Conservation (phyloP, 1,140 invertebrate species). For the Diploscapter pachys region DNA sequence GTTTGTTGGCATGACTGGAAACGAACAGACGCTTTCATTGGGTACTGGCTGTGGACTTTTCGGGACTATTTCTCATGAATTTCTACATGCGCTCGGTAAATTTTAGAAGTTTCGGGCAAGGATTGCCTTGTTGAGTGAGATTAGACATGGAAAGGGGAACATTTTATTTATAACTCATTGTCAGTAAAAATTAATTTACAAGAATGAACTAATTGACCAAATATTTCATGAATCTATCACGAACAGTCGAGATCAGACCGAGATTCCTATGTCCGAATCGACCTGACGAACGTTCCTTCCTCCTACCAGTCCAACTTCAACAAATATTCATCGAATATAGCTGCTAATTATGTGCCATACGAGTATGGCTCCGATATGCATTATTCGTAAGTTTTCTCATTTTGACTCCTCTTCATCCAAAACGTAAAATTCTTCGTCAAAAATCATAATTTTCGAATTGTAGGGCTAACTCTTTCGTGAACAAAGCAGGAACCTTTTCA, state of each 20-base stretch:
- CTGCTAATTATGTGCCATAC: slow-evolving; percentile 6
- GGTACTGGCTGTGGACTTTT: slow-evolving; percentile 22
- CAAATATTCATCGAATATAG: slow-evolving; percentile 11
- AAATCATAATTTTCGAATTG: slow-evolving; percentile 12
- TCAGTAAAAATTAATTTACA: too few species aligned
- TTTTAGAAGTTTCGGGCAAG: too few species aligned
- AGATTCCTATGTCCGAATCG: too few species aligned
- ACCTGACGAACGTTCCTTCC: neutral
- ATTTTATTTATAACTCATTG: too few species aligned
- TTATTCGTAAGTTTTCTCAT: neutral
- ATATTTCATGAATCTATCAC: neutral
- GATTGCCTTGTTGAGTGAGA: too few species aligned
- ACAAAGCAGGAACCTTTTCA: neutral
- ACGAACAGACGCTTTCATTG: slow-evolving; percentile 24
- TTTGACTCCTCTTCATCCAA: too few species aligned
- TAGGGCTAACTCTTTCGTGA: slow-evolving; percentile 5
- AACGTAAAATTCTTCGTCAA: neutral
- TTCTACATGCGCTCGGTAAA: slow-evolving; percentile 17
- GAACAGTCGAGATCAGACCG: neutral
- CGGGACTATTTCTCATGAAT: slow-evolving; percentile 19
- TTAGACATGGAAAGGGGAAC: too few species aligned
- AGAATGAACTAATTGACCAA: too few species aligned
- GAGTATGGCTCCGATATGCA: slow-evolving; percentile 6
- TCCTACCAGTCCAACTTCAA: neutral
- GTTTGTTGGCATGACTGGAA: slow-evolving; percentile 21